Base-by-base conservation (phyloP, 2,113 vertebrate species). In the Xerus inauris region DNA sequence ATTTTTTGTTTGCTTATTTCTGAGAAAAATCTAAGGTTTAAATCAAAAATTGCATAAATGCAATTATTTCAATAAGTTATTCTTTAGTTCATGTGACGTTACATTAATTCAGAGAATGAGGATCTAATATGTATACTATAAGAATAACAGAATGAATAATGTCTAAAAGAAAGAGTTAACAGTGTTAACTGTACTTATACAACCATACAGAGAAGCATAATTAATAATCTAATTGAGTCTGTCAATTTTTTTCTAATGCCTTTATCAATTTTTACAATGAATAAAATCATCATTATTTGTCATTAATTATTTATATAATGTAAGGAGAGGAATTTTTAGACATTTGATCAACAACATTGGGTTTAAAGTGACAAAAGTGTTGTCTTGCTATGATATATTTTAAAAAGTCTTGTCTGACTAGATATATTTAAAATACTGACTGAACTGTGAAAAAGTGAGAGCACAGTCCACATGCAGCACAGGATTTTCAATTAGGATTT, bases 401-500 rank as follows among this genome's bases (percentile, higher is more conserved):
- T n/a, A n/a, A n/a, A n/a, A n/a, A n/a, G n/a, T n/a, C n/a, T n/a
- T n/a, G n/a, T 1, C 67, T 75, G 38, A 45, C 0, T 67, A 84
- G 7, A 81, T 79, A 30, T 73, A 28, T 82, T 92, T 91, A 89
- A 91, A 94, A 80, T 32, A 38, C 32, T 67, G 7, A 19, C 6
- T 62, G 57, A 96, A 47, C 12, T 92, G 24, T 62, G 12, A 80
- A 86, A 91, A 89, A 51, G 51, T 57, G 42, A 89, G 28, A 77
- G 71, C 47, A 81, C 20, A 88, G 6, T 32, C 57, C 3, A 35
- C 35, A 69, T 28, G 30, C 20, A 96, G 45, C 47, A 57, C 26
- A 14, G 81, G 59, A 95, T 96, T 97, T 97, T 57, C 65, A 94
- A 67, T 77, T 12, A 76, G 45, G 84, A 94, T 95, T 96, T 97